phyloP scores from a whole-genome alignment of 2,113 vertebrate species.

The Tricholaema leucomelas region DNA sequence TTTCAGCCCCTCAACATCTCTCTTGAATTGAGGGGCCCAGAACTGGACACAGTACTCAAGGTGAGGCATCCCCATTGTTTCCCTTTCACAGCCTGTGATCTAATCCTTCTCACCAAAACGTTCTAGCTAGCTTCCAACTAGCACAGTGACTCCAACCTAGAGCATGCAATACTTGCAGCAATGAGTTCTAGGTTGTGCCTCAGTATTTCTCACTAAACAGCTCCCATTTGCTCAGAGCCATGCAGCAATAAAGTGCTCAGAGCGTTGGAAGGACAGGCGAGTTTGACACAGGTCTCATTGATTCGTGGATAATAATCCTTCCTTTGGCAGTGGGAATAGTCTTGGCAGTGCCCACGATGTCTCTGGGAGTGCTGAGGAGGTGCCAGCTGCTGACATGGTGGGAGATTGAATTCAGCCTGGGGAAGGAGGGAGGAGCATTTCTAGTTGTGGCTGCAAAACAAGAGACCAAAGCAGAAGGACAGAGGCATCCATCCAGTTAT shows the following conservation, averaged over 20 bases:
- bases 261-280: conserved; percentile 8
- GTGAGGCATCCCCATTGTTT: no score
- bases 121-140: no score
- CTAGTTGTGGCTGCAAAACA: not conserved
- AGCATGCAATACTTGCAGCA: not conserved
- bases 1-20: no score
- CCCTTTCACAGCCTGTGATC: no score
- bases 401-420: not conserved
- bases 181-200: not conserved
- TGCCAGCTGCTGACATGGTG: conserved; percentile 37
- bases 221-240: not conserved
- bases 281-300: conserved; percentile 32
- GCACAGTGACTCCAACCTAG: not conserved
- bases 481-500: not conserved
- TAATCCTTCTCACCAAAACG: no score
- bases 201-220: not conserved
- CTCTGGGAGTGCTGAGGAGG: conserved; percentile 15
- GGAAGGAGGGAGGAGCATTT: not conserved
- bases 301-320: conserved; percentile 35
- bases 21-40: no score
- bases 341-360: conserved; percentile 37
- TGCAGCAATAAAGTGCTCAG: not conserved
- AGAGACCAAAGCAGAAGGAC: not conserved
- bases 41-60: no score
- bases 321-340: not conserved